These are phyloP conservation scores for Dryomyza anilis DNA, from an alignment of 2,888 invertebrate species.

Conservation along the genomic window DNA sequence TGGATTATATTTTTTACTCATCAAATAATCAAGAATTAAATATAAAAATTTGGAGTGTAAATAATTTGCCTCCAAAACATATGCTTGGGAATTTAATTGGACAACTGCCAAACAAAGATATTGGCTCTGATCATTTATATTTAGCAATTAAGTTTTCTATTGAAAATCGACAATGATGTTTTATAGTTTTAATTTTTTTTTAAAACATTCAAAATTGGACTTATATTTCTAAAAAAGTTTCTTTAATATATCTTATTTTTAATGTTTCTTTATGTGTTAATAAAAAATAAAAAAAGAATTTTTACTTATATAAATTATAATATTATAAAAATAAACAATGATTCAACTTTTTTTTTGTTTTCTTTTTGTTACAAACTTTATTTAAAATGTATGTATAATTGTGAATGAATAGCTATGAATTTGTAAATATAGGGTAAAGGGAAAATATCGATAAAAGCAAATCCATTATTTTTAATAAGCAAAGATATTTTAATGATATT, in stretches of 20 bases:
- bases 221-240: neutral
- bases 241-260: neutral
- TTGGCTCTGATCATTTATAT: conserved; percentile 85
- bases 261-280: neutral
- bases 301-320: no score
- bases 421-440: no score
- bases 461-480: no score
- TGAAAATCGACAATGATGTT: neutral
- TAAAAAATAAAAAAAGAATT: neutral
- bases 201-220: no score
- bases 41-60: conserved; percentile 63
- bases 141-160: conserved; percentile 71
- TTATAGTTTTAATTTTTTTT: neutral
- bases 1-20: conserved; percentile 89
- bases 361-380: no score
- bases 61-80: conserved; percentile 69
- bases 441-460: no score
- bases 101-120: conserved; percentile 73
- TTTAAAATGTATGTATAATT: no score
- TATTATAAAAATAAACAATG: no score
- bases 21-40: conserved; percentile 56
- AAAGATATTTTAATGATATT: no score
- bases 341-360: no score
- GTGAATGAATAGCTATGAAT: no score
- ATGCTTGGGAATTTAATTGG: conserved; percentile 66